Base-by-base conservation (phyloP, 23 tunicate genomes). In the Clavelina lepadiformis region DNA sequence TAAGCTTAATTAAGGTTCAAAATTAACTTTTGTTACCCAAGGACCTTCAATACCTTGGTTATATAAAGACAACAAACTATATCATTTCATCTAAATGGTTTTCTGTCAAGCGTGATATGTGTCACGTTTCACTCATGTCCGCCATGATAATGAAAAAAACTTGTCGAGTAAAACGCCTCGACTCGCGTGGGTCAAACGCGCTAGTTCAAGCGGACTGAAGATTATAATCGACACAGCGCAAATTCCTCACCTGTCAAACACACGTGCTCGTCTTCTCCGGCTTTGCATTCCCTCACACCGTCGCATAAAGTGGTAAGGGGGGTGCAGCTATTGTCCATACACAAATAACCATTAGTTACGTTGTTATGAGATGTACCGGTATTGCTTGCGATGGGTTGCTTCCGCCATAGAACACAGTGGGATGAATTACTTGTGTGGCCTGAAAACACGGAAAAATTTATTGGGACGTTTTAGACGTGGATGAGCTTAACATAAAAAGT, bases 161-260 rank as follows among this genome's bases (percentile, higher is more conserved):
- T n/a, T n/a, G n/a, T n/a, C n/a, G n/a, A n/a, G n/a, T n/a, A n/a
- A n/a, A n/a, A n/a, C n/a, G n/a, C n/a, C n/a, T n/a, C n/a, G n/a
- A n/a, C n/a, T n/a, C n/a, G n/a, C n/a, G n/a, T n/a, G n/a, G n/a
- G n/a, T n/a, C n/a, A n/a, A n/a, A n/a, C n/a, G n/a, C n/a, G n/a
- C n/a, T n/a, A n/a, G n/a, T n/a, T n/a, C n/a, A n/a, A n/a, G n/a
- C n/a, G n/a, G n/a, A n/a, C n/a, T n/a, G n/a, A n/a, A n/a, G n/a
- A n/a, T n/a, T n/a, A n/a, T n/a, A n/a, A n/a, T n/a, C n/a, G n/a
- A n/a, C n/a, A n/a, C n/a, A n/a, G n/a, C n/a, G n/a, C n/a, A n/a
- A n/a, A n/a, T n/a, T n/a, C n/a, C 71, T 34, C 28, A 76, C 95
- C 80, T 60, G 46, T 51, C 2, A n/a, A 2, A 52, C 95, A 86